Percentiles rank a stretch among this genome's conserved stretches.
phyloP scores from a whole-genome alignment of 92 coral and sea anemone genomes.

The Siderastrea siderea region DNA sequence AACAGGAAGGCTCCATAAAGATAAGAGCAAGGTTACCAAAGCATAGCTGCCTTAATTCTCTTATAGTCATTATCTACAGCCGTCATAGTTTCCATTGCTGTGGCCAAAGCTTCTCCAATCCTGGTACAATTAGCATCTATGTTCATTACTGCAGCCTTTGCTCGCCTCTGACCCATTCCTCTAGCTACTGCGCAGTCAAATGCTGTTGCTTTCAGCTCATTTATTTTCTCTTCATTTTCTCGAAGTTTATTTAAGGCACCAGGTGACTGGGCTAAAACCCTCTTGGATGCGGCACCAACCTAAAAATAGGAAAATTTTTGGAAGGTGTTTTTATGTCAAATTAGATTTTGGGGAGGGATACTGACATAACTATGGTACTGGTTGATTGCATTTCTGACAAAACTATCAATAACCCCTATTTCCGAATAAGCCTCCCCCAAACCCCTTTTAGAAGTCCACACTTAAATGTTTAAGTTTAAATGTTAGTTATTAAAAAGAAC shows the following conservation, averaged over 20 bases:
- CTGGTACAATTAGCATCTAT: constrained; percentile 88
- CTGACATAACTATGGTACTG: no score
- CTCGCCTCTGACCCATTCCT: constrained; percentile 82
- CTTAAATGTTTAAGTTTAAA: no score
- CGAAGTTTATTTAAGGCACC: constrained; percentile 87
- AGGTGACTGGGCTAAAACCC: constrained; percentile 80
- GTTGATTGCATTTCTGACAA: no score
- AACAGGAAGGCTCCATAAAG: no score
- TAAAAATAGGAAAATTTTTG: constrained; percentile 1
- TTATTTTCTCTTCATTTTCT: constrained; percentile 79
- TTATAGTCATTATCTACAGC: constrained; percentile 95
- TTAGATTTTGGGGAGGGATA: no score
- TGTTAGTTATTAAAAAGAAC: no score
- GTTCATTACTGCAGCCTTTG: constrained; percentile 84
- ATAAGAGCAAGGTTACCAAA: constrained; percentile 65
- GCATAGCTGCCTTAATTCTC: constrained; percentile 98
- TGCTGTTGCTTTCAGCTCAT: constrained; percentile 73
- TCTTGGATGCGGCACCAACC: constrained; percentile 89
- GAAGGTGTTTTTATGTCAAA: neutral
- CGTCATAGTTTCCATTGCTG: constrained; percentile 96
- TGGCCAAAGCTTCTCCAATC: constrained; percentile 79
- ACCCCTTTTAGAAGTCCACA: no score
- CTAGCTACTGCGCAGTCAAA: constrained; percentile 81
- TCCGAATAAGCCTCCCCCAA: no score
- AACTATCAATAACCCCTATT: no score